Conservation (phyloP, 2,113 vertebrate species). For the Euleptes europaea region DNA sequence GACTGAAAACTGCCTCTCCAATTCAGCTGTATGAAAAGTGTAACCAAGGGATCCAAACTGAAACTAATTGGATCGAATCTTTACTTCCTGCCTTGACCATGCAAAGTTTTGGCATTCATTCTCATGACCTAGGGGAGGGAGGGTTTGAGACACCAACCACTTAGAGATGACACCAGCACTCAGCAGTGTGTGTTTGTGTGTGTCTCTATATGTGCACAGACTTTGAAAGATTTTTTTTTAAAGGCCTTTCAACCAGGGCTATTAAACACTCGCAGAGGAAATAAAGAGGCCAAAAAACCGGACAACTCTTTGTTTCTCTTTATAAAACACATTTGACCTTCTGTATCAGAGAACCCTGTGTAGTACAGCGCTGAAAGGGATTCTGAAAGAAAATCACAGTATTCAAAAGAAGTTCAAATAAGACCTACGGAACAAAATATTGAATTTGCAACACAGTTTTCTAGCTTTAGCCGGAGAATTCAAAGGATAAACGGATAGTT, state of each 20-base stretch:
- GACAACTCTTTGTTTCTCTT: constrained; percentile 2
- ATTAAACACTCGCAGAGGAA: background rate
- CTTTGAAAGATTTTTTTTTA: background rate
- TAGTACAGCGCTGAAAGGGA: background rate
- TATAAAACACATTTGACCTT: background rate
- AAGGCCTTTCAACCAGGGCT: rapidly evolving
- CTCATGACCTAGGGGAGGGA: rapidly evolving
- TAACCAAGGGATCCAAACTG: background rate
- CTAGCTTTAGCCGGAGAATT: rapidly evolving
- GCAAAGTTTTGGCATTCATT: background rate
- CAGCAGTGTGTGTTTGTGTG: background rate
- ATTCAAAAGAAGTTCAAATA: background rate
- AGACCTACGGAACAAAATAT: background rate
- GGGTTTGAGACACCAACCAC: background rate
- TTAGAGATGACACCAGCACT: background rate
- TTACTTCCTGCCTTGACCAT: background rate
- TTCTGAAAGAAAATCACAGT: background rate
- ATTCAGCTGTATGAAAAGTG: background rate
- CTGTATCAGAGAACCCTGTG: background rate
- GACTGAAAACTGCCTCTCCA: background rate
- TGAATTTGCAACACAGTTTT: background rate
- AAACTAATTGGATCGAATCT: background rate
- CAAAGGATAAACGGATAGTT: background rate
- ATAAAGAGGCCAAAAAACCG: background rate
- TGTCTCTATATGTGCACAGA: background rate